phyloP scores from a whole-genome alignment of 1,140 invertebrate genomes.

The Spodoptera litura region DNA sequence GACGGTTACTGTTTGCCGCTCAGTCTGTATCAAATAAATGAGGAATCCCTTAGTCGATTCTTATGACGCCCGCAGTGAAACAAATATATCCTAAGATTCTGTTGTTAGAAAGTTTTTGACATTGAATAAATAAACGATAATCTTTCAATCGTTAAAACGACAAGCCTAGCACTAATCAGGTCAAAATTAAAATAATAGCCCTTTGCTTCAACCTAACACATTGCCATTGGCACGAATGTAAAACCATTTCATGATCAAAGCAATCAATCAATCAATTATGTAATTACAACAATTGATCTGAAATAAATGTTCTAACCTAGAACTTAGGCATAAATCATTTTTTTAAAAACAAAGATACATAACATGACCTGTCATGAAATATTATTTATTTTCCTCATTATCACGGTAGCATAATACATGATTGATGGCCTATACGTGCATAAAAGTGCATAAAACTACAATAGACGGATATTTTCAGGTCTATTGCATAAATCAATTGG shows the following conservation, averaged over 20 bases:
- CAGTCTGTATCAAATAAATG: too few species aligned
- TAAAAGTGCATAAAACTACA: constrained; percentile 7
- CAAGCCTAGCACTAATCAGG: too few species aligned
- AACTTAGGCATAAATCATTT: constrained; percentile 11
- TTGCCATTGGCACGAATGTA: background rate
- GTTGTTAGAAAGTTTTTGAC: too few species aligned
- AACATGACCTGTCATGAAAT: background rate
- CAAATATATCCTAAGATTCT: too few species aligned
- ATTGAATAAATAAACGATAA: too few species aligned
- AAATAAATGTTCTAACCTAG: constrained; percentile 14
- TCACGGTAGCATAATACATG: background rate
- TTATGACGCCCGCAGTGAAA: too few species aligned
- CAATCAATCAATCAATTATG: constrained; percentile 20
- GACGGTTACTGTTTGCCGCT: too few species aligned
- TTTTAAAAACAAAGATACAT: constrained; percentile 12
- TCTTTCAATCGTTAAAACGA: too few species aligned
- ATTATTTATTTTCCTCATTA: constrained; percentile 10
- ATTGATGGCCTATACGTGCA: constrained; percentile 3
- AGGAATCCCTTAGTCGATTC: too few species aligned
- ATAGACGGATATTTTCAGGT: constrained; percentile 12
- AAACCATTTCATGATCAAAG: constrained; percentile 12
- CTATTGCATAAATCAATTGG: background rate
- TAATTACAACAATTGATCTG: constrained; percentile 13
- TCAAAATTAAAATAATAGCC: too few species aligned
- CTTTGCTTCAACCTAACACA: too few species aligned